phyloP scores from a whole-genome alignment of 1,140 invertebrate species.

The Halesus radiatus region DNA sequence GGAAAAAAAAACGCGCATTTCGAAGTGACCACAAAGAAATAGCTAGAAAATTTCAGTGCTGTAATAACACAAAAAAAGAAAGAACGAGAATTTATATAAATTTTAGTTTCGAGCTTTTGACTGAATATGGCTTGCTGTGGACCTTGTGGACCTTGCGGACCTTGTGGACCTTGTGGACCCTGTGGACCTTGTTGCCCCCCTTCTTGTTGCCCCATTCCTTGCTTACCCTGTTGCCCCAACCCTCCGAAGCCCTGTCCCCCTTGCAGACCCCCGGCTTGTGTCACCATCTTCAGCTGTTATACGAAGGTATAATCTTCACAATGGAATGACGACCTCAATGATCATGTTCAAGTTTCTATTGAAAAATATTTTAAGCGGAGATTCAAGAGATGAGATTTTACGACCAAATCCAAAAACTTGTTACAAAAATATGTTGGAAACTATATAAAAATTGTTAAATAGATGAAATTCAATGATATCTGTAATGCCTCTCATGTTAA shows the following conservation, averaged over 20 bases:
- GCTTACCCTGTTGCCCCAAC: conserved; percentile 15
- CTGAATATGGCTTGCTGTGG: no score
- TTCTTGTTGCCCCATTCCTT: background rate
- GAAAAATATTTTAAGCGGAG: no score
- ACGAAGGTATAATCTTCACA: conserved; percentile 10
- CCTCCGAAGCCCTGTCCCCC: conserved; percentile 16
- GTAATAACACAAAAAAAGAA: background rate
- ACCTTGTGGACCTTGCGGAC: no score
- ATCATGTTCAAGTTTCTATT: no score
- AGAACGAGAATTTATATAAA: background rate
- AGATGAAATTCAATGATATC: no score
- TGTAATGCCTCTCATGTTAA: no score
- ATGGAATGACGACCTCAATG: no score
- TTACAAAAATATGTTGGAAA: no score
- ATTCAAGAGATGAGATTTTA: no score
- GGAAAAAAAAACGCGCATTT: background rate
- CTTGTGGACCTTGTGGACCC: conserved; percentile 1
- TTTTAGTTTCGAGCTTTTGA: no score
- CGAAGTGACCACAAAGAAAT: background rate
- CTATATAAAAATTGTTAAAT: no score
- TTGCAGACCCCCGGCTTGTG: conserved; percentile 19
- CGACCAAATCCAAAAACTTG: no score
- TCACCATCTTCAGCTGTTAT: conserved; percentile 34
- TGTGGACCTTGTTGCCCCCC: conserved; percentile 20
- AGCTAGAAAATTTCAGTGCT: background rate